Base-by-base conservation (phyloP, 2,888 invertebrate genomes). In the Latheticus oryzae region DNA sequence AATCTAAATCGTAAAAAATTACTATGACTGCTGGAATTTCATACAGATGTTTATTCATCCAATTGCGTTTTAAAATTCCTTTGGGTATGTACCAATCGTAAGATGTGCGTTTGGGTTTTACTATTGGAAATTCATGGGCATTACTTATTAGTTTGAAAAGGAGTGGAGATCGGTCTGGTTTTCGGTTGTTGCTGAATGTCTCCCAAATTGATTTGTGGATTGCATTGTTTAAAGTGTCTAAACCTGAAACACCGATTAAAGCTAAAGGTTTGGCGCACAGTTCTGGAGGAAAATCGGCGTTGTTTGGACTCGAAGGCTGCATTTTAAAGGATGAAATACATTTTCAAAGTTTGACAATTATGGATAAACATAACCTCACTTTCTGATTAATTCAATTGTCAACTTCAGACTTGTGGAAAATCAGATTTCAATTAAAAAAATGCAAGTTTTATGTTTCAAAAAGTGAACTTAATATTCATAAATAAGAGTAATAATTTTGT, bases 61-160 rank as follows among this genome's bases (percentile, higher is more conserved):
- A 99, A 74, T 93, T 93, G 30, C 90, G 87, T 76, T 97, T 97
- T 3, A 98, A 79, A 63, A 98, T 91, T 5, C 98, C 97, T 77
- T 92, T 93, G 0, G 95, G 95, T 67, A 94, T 90, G 78, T 96
- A 96, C 92, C 94, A 95, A 74, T 97, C 97, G 77, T 96, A 97
- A 0, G 93, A 91, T 71, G 89, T 89, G 64, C 93, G 83, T 82
- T 94, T 92, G 2, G 91, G 90, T 76, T 93, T 93, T 3, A 90
- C 86, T 17, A 89, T 85, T 2, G 95, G 95, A 78, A 95, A 96
- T 71, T 93, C 92, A 78, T 94, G 90, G 19, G 90, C 90, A 63
- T 88, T 86, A 60, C 87, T 85, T 48, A 96, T 83, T 55, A 93
- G 80, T 76, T 91, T 91, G 78, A 95, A 95, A 67, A 89, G 86